phyloP scores from a whole-genome alignment of 2,797 vertebrate species.

The Pagetopsis macropterus region DNA sequence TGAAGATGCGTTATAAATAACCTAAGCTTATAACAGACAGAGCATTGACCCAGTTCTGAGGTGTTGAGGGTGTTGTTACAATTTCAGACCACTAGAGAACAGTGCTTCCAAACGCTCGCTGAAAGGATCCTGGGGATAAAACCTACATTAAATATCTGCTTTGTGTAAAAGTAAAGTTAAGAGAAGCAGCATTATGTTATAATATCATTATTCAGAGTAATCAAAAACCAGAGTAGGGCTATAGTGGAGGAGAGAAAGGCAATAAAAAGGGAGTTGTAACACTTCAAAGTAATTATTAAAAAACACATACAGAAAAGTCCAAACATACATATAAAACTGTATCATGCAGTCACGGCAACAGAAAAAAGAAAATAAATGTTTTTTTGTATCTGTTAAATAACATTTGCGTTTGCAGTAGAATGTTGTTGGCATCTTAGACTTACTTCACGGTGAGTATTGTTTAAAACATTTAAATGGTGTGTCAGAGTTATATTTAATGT shows the following conservation, averaged over 20 bases:
- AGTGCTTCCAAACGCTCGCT: conserved; percentile 27
- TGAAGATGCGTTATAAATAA: conserved; percentile 41
- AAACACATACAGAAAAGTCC: conserved; percentile 6
- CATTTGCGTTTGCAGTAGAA: too few relatives aligned
- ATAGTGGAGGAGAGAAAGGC: not conserved
- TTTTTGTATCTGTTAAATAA: too few relatives aligned
- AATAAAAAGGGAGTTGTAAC: not conserved
- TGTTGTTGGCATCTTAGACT: not conserved
- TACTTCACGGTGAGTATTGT: not conserved
- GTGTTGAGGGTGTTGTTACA: conserved; percentile 55
- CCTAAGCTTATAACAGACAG: conserved; percentile 16
- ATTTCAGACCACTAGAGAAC: conserved; percentile 65
- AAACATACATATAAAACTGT: not conserved
- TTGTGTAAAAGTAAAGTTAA: not conserved
- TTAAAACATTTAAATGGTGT: not conserved
- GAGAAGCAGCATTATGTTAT: not conserved
- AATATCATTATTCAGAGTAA: not conserved
- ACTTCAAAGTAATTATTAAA: not conserved
- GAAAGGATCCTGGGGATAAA: conserved; percentile 11
- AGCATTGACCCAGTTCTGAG: conserved; percentile 44
- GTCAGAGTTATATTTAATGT: not conserved
- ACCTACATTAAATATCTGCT: not conserved
- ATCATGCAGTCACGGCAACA: conserved; percentile 3
- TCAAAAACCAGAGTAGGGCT: not conserved
- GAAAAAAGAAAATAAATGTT: too few relatives aligned